Conservation (phyloP, 2,113 vertebrate species). For the Sylvilagus bachmani region DNA sequence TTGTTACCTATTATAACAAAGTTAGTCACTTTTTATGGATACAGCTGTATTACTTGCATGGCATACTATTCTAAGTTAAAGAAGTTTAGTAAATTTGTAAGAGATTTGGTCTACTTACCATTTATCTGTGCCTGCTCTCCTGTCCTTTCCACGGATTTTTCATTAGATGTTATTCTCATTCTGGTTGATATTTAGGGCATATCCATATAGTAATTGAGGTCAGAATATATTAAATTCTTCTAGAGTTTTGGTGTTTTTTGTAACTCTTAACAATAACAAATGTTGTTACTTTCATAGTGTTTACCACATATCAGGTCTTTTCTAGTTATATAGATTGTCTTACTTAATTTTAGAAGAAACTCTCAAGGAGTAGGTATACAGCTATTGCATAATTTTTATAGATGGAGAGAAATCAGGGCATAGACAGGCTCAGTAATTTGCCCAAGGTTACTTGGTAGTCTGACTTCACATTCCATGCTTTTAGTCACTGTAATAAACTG, state of each 20-base stretch:
- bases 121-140: neutral
- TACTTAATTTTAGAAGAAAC: constrained; percentile 39
- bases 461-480: neutral
- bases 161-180: constrained; percentile 30
- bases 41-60: neutral
- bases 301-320: neutral
- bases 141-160: constrained; percentile 41
- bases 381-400: neutral
- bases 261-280: neutral
- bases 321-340: neutral
- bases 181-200: constrained; percentile 23
- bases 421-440: neutral
- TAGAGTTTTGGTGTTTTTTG: neutral
- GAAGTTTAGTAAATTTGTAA: constrained; percentile 25
- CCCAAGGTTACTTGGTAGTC: neutral
- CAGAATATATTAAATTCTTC: constrained; percentile 40
- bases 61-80: constrained; percentile 36
- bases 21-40: constrained; percentile 14
- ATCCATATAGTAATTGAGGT: neutral
- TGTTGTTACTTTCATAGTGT: neutral
- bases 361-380: neutral
- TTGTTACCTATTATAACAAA: constrained; percentile 34
- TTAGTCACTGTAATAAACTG: neutral
- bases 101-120: neutral
- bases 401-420: constrained; percentile 30